Base-by-base conservation (phyloP, 2,113 vertebrate species). In the Cygnus buccinator region DNA sequence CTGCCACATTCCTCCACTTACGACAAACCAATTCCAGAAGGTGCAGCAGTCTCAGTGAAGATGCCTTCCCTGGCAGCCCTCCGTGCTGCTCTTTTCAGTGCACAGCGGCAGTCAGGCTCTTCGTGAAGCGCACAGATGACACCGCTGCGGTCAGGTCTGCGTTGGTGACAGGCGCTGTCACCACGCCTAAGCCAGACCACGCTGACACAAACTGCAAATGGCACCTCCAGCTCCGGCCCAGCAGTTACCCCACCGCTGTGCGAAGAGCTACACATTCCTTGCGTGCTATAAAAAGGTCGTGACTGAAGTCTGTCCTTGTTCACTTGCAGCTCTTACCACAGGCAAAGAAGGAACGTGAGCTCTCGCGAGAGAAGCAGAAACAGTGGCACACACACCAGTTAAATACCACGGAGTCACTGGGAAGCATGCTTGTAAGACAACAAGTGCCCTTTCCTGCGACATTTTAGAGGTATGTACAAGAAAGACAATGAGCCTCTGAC, bases 261-360 rank as follows among this genome's bases (percentile, higher is more conserved):
- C 4, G 2, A 4, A 89, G 22, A 93, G 70, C 55, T 46, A 28
- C 0, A 0, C 90, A 93, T 94, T 96, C 95, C 94, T 94, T 17
- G 43, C 78, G 68, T 90, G 59, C 82, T 82, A 39, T 3, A 6
- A 21, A 75, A 59, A 93, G 90, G 70, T 87, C 66, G 55, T 39
- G 87, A 84, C 82, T 94, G 92, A 72, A 78, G 81, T 13, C 84
- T 77, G 61, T 58, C 87, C 91, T 76, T 79, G 63, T 20, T 87
- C 90, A 39, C 33, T 50, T 50, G 20, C 62, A 80, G 84, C 83
- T 84, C 70, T 67, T 28, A 50, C 31, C 55, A 39, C 10, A 71
- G 84, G 52, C 75, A 26, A 91, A 75, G 33, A 77, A 68, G 55
- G 46, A 87, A 71, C 33, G n/a, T 15, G 77, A 86, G 25, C 46